Evolutionary conservation across 2,888 invertebrate genomes (phyloP).

Genomic region (Sinopyrophorus schimmeli): DNA sequence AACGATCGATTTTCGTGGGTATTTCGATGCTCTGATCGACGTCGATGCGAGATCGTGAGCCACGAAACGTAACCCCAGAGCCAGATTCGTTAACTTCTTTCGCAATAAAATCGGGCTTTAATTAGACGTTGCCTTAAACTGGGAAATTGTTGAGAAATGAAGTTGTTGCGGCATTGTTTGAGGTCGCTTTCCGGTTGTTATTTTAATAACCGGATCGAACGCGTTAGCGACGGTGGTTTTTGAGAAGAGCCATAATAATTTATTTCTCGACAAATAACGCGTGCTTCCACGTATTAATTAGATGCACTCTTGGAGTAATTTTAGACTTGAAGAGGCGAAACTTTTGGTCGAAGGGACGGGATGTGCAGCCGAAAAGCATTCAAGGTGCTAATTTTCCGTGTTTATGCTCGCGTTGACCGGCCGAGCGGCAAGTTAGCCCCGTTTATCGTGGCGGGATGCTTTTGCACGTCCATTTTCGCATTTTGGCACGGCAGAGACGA

Average conservation of each 20-base stretch:
- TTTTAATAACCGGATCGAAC: slow-evolving; percentile 38
- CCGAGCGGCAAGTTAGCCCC: neutral
- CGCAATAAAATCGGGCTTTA: too few relatives aligned
- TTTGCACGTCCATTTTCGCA: slow-evolving; percentile 24
- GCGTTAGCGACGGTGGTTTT: slow-evolving; percentile 33
- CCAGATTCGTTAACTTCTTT: too few relatives aligned
- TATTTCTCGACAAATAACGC: slow-evolving; percentile 35
- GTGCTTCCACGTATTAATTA: slow-evolving; percentile 36
- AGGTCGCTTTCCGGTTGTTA: slow-evolving; percentile 29
- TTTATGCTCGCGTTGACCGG: slow-evolving; percentile 35
- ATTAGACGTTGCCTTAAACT: too few relatives aligned
- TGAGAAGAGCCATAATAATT: slow-evolving; percentile 26
- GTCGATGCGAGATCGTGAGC: slow-evolving; percentile 11
- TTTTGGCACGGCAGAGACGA: too few relatives aligned
- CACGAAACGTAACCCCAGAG: slow-evolving; percentile 7
- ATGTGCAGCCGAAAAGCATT: slow-evolving; percentile 3
- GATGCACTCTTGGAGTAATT: slow-evolving; percentile 9
- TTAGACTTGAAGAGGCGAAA: neutral
- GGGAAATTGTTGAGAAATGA: neutral
- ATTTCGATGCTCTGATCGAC: slow-evolving; percentile 11
- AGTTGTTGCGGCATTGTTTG: slow-evolving; percentile 14
- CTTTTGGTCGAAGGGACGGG: neutral
- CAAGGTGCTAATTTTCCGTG: slow-evolving; percentile 36
- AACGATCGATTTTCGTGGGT: slow-evolving; percentile 12
- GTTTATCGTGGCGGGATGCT: slow-evolving; percentile 28